Conservation (phyloP, 2,113 vertebrate species). For the Psephotus haematonotus region DNA sequence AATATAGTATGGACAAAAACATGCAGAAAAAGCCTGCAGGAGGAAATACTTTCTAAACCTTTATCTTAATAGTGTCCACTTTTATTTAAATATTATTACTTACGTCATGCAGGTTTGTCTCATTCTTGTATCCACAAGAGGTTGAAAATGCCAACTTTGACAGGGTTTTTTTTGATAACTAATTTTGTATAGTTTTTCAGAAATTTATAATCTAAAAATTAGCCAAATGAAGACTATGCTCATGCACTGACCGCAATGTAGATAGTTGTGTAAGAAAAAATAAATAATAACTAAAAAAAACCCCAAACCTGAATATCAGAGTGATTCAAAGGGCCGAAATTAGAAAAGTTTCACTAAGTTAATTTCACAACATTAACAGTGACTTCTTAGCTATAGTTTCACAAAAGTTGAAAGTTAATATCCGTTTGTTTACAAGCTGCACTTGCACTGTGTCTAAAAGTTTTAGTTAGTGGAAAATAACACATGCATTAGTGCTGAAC, state of each 20-base stretch:
- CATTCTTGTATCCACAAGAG: background rate
- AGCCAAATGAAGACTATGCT: background rate
- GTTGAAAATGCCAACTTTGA: background rate
- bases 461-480: background rate
- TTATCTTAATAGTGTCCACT: background rate
- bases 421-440: background rate
- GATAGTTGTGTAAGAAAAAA: background rate
- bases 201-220: background rate
- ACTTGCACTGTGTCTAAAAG: background rate
- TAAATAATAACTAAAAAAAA: background rate
- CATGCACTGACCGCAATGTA: background rate
- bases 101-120: background rate
- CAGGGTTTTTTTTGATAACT: background rate
- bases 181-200: background rate
- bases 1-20: background rate
- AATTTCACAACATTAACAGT: background rate
- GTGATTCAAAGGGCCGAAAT: background rate
- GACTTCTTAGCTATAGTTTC: background rate
- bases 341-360: background rate
- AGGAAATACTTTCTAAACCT: background rate
- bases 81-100: background rate
- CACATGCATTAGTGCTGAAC: background rate
- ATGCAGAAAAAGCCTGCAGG: background rate
- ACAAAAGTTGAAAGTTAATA: background rate
- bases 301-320: background rate